Evolutionary conservation across 2,888 invertebrate species (phyloP), one percentile per base, ranked within the genome.

Genomic region (Scaptomyza flava): DNA sequence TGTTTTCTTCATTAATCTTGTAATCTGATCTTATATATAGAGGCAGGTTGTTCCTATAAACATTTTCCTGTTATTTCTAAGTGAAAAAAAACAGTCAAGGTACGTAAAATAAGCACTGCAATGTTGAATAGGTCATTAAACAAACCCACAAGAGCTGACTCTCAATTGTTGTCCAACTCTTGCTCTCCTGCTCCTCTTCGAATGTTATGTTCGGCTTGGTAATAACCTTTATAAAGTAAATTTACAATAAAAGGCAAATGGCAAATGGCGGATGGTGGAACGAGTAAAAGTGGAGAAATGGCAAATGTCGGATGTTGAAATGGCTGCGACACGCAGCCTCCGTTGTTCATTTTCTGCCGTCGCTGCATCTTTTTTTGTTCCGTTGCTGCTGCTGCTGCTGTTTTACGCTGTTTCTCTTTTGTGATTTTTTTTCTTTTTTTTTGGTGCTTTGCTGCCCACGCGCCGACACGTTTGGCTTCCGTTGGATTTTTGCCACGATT

Each of bases 181-280:
- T n/a, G 9, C 34, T 20, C 53, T 20, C 11, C 23, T 31, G 17
- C 42, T 38, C n/a, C 45, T 9, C 17, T 1, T 3, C 8, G 14
- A 1, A 34, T 4, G 1, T 34, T 17, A 42, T 38, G 38, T 38
- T 38, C 43, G 53, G 50, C 57, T 65, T 63, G 84, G 76, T 82
- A 82, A 82, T 87, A 84, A 87, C 85, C 82, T 82, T 82, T 82
- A 79, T 82, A 87, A 82, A 82, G 82, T 84, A 82, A 87, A 87
- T 82, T 84, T 84, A 87, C 85, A 87, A 87, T 87, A 82, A 87
- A 84, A 72, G 85, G 84, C 71, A 51, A 58, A 50, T 60, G 80
- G 69, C 63, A 58, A 34, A 52, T 52, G 80, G 56, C 34, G 41
- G 14, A 56, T 27, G 69, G 42, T 27, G 30, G 30, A 58, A 1